A percentile compares a stretch with the other conserved stretches of the same genome.
Conservation (phyloP, 2,797 vertebrate species). For the Eupleurogrammus muticus region DNA sequence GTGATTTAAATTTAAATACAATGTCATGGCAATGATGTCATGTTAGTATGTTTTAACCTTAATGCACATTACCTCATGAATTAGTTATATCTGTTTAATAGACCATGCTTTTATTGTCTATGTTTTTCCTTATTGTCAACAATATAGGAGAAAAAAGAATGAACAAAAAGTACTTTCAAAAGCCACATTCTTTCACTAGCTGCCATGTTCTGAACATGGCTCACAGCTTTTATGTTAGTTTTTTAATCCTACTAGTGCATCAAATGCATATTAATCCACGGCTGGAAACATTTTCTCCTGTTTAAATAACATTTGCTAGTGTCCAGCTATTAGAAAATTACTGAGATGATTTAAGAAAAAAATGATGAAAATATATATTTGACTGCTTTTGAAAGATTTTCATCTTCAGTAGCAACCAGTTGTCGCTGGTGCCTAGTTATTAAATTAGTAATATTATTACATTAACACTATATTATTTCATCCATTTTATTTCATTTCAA, state of each 20-base stretch:
- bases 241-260: no score
- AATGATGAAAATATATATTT: not conserved
- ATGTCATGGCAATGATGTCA: not conserved
- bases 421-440: not conserved
- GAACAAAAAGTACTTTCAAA: no score
- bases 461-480: not conserved
- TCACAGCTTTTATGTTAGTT: not conserved
- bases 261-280: not conserved
- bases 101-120: slow-evolving; percentile 2
- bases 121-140: not conserved
- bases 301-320: not conserved
- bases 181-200: not conserved
- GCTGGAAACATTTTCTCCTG: not conserved
- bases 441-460: not conserved
- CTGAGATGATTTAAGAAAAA: not conserved
- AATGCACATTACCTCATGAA: not conserved
- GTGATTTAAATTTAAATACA: slow-evolving; percentile 5
- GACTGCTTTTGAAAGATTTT: not conserved
- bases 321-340: not conserved
- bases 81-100: slow-evolving; percentile 4
- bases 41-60: not conserved
- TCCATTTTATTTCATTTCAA: not conserved
- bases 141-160: not conserved
- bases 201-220: not conserved
- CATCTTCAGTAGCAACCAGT: no score